Evolutionary conservation across 2,888 invertebrate species (phyloP).

Genomic region (Lasius platythorax): DNA sequence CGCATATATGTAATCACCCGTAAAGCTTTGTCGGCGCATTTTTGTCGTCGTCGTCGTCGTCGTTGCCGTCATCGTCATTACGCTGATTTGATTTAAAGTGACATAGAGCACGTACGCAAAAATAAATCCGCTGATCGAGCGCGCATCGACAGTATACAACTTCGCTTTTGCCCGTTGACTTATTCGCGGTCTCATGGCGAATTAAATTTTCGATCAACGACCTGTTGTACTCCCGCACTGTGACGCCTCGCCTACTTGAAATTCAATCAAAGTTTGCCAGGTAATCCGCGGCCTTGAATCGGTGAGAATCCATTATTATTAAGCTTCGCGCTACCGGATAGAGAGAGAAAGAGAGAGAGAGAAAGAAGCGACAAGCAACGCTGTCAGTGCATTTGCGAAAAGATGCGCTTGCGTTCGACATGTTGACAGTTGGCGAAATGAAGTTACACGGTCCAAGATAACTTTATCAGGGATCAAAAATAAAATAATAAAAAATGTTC

Average conservation of each 20-base stretch:
- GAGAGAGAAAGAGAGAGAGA: background rate
- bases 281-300: conserved; percentile 59
- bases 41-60: background rate
- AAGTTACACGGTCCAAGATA: background rate
- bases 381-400: background rate
- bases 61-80: background rate
- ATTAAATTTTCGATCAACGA: conserved; percentile 50
- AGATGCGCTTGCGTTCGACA: conserved; percentile 42
- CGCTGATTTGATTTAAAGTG: conserved; percentile 11
- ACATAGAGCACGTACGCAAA: background rate
- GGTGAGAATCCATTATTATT: conserved; percentile 61
- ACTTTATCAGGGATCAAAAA: background rate
- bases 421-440: conserved; percentile 26
- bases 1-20: background rate
- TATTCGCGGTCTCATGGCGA: conserved; percentile 11
- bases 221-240: conserved; percentile 27
- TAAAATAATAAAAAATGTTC: background rate
- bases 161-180: conserved; percentile 7
- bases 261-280: conserved; percentile 65
- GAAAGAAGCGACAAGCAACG: conserved; percentile 50
- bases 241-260: conserved; percentile 39
- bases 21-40: conserved; percentile 17
- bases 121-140: conserved; percentile 32
- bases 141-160: background rate
- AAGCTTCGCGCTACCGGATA: conserved; percentile 43